phyloP scores from a whole-genome alignment of 1,140 invertebrate species.

The Linepithema humile region DNA sequence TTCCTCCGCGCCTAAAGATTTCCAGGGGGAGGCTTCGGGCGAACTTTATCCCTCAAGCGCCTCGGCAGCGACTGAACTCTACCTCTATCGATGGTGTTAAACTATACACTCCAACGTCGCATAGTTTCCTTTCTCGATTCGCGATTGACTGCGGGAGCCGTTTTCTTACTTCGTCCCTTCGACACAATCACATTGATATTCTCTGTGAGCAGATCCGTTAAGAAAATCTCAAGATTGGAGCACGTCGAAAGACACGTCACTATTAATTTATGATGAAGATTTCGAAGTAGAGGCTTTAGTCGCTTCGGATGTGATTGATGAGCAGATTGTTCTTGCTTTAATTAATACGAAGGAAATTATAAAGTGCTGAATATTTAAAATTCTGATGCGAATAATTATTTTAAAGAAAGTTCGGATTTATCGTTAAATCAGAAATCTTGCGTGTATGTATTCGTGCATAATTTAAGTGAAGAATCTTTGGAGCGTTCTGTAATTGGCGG shows the following conservation, averaged over 20 bases:
- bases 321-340: too few relatives aligned
- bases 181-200: not conserved
- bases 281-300: not conserved
- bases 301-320: too few relatives aligned
- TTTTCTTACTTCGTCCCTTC: not conserved
- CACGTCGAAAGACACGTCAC: not conserved
- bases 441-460: not conserved
- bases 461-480: not conserved
- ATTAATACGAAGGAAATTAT: too few relatives aligned
- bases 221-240: not conserved
- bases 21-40: constrained; percentile 58
- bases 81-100: constrained; percentile 25
- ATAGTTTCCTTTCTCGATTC: not conserved
- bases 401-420: not conserved
- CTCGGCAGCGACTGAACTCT: constrained; percentile 24
- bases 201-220: not conserved
- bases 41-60: constrained; percentile 65
- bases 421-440: too few relatives aligned
- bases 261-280: not conserved
- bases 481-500: not conserved
- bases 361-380: not conserved
- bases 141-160: not conserved
- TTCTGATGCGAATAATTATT: not conserved
- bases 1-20: constrained; percentile 62
- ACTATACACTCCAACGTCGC: not conserved